A percentile compares a stretch with the other conserved stretches of the same genome.
Conservation (phyloP, 2,113 vertebrate species). For the Corythaixoides concolor region DNA sequence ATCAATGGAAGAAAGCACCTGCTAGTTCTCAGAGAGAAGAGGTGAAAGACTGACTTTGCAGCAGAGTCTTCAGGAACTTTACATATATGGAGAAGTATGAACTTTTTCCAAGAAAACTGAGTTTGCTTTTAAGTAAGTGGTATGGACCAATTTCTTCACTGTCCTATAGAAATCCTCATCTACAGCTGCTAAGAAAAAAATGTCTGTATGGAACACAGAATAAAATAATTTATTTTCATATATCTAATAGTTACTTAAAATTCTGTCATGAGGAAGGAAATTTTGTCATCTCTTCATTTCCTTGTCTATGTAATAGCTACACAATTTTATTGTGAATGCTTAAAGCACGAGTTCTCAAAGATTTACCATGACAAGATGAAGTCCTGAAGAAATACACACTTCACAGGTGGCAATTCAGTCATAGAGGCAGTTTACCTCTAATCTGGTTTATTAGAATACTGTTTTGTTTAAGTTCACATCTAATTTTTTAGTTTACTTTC, state of each 20-base stretch:
- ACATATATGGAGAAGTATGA: neutral
- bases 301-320: neutral
- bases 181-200: neutral
- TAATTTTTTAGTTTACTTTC: neutral
- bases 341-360: neutral
- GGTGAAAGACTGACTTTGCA: neutral
- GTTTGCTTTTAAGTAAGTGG: neutral
- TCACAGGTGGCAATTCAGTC: neutral
- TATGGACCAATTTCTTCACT: neutral
- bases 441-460: neutral
- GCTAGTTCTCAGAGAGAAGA: neutral
- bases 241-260: neutral
- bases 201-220: neutral
- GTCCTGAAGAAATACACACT: neutral
- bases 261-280: neutral
- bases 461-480: neutral
- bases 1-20: neutral
- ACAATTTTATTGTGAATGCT: neutral
- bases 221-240: neutral
- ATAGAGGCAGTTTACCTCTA: neutral
- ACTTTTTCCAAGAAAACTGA: neutral
- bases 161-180: neutral
- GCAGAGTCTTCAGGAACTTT: neutral
- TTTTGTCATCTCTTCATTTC: neutral
- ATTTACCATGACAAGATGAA: neutral